Evolutionary conservation across 2,113 vertebrate genomes (phyloP).

Genomic region (Sylvilagus bachmani): DNA sequence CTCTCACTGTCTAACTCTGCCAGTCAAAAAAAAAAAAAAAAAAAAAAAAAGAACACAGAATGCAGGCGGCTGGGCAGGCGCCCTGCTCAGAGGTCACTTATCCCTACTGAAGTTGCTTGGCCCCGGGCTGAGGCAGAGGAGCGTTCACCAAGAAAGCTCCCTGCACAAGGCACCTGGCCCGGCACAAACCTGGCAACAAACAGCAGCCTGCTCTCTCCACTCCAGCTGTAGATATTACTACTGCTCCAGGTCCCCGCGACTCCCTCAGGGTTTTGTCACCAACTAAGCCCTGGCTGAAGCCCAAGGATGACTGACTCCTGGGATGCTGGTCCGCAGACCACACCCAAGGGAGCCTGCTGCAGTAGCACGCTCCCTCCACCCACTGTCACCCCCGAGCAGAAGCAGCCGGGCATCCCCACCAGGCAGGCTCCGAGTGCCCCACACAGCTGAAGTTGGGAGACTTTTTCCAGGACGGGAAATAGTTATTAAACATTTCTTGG

Average conservation of each 20-base stretch:
- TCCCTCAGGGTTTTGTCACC: background rate
- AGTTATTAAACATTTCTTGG: background rate
- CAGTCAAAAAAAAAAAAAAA: too few species aligned
- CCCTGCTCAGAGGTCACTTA: background rate
- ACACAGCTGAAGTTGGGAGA: background rate
- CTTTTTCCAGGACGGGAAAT: background rate
- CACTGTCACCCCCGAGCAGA: background rate
- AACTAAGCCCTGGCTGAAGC: background rate
- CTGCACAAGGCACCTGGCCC: background rate
- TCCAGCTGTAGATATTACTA: background rate
- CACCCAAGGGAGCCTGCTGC: too few species aligned
- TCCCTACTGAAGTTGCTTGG: background rate
- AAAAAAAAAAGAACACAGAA: background rate
- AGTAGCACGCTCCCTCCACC: too few species aligned
- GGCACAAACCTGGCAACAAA: background rate
- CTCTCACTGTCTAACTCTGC: too few species aligned
- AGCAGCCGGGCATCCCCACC: fast-evolving
- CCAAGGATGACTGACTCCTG: too few species aligned
- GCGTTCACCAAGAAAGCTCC: background rate
- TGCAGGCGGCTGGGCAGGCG: background rate
- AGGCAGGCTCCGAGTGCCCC: fast-evolving
- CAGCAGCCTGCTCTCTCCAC: background rate
- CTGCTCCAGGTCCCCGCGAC: fast-evolving
- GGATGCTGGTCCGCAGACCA: fast-evolving
- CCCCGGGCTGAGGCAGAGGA: background rate